These are phyloP conservation scores for Pavo muticus DNA, from an alignment of 2,113 vertebrate species.

Conservation along the genomic window DNA sequence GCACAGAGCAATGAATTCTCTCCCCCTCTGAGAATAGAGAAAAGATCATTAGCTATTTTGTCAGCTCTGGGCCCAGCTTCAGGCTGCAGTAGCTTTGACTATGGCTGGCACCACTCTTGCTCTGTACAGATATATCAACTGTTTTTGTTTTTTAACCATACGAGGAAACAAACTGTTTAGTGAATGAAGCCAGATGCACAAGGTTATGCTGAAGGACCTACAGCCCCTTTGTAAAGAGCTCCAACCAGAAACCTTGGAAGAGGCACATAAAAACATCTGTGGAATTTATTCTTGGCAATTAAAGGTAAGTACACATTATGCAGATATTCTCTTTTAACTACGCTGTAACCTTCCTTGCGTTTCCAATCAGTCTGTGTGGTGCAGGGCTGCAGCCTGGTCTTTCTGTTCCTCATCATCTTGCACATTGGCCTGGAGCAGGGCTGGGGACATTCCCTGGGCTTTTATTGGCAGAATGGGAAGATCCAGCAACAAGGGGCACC, in stretches of 20 bases:
- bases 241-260: slow-evolving; percentile 15
- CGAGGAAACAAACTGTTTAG: not conserved
- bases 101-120: not conserved
- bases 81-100: not conserved
- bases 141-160: not conserved
- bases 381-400: not conserved
- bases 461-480: not conserved
- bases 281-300: slow-evolving; percentile 53
- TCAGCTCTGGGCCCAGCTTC: not conserved
- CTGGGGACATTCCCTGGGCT: not conserved
- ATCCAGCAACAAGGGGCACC: not conserved
- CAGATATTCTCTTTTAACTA: slow-evolving; percentile 18
- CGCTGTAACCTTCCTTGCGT: not conserved
- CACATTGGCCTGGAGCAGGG: accelerated
- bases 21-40: not conserved
- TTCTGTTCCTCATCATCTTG: not conserved
- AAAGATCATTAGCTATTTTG: not conserved
- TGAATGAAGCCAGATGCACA: not conserved
- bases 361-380: not conserved
- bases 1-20: not conserved
- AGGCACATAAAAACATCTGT: not conserved
- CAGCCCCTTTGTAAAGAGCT: not conserved
- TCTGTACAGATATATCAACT: not conserved
- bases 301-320: slow-evolving; percentile 16
- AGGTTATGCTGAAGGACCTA: not conserved